These are phyloP conservation scores for Pelecanus crispus DNA, from an alignment of 2,113 vertebrate genomes.

Conservation along the genomic window DNA sequence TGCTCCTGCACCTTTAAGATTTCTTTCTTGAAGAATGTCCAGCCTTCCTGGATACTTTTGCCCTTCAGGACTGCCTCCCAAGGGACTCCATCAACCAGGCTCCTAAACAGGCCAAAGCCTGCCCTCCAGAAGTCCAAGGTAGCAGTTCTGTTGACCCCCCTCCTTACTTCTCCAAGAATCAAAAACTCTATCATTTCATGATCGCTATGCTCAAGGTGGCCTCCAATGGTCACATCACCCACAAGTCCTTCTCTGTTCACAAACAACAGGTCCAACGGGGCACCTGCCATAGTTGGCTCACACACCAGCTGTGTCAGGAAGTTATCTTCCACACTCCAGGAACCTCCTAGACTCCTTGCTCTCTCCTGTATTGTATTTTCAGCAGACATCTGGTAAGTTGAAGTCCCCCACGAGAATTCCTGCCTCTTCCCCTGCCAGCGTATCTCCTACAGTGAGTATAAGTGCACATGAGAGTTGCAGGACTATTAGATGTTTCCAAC, in stretches of 20 bases:
- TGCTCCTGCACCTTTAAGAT: too few species aligned
- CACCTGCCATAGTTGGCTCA: background rate
- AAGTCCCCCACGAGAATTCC: background rate
- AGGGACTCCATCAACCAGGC: background rate
- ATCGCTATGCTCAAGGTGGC: background rate
- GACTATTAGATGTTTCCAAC: background rate
- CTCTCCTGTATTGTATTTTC: background rate
- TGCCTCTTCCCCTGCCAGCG: rapidly evolving
- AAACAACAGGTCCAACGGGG: background rate
- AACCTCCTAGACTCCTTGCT: background rate
- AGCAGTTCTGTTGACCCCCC: too few species aligned
- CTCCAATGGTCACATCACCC: background rate
- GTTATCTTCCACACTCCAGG: background rate
- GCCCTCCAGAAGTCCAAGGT: background rate
- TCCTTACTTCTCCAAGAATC: background rate
- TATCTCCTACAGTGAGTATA: background rate
- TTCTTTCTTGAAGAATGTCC: too few species aligned
- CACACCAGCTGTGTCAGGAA: background rate
- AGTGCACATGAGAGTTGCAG: background rate
- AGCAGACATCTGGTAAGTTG: background rate
- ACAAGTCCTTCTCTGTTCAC: background rate
- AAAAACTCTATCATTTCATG: background rate
- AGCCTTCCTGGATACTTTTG: background rate
- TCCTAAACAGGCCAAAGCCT: background rate
- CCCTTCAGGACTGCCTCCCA: background rate